These are phyloP conservation scores for Baccha elongata DNA, from an alignment of 2,888 invertebrate species.

Conservation along the genomic window DNA sequence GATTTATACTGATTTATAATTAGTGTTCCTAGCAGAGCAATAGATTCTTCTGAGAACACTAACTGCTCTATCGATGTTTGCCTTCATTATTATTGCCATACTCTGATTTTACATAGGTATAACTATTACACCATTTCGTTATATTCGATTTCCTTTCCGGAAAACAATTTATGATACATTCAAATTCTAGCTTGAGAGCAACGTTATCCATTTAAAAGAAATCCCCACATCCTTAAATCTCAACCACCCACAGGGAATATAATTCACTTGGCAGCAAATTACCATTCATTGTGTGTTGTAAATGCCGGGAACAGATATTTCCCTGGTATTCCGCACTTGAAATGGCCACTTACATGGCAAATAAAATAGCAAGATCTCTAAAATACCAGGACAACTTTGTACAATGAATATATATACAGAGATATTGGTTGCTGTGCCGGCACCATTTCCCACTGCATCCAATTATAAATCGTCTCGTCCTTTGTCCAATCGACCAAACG, in stretches of 20 bases:
- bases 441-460: slow-evolving; percentile 41
- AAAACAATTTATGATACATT: slow-evolving; percentile 11
- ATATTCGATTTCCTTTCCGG: slow-evolving; percentile 7
- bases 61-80: slow-evolving; percentile 23
- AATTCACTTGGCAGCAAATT: slow-evolving; percentile 62
- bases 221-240: slow-evolving; percentile 13
- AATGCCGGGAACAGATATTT: slow-evolving; percentile 60
- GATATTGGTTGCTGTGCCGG: not conserved
- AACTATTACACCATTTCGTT: not conserved
- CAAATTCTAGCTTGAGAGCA: slow-evolving; percentile 4
- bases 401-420: slow-evolving; percentile 27
- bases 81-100: slow-evolving; percentile 21
- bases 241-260: slow-evolving; percentile 26
- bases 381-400: slow-evolving; percentile 39
- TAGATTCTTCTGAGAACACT: not conserved
- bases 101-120: slow-evolving; percentile 9
- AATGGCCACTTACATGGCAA: slow-evolving; percentile 48
- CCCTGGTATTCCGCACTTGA: slow-evolving; percentile 2
- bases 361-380: slow-evolving; percentile 37
- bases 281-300: slow-evolving; percentile 68
- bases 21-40: slow-evolving; percentile 1
- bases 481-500: slow-evolving; percentile 41
- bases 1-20: slow-evolving; percentile 7
- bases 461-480: slow-evolving; percentile 65
- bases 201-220: slow-evolving; percentile 2